Evolutionary conservation across 2,888 invertebrate species (phyloP).

Genomic region (Conchocele bisecta): DNA sequence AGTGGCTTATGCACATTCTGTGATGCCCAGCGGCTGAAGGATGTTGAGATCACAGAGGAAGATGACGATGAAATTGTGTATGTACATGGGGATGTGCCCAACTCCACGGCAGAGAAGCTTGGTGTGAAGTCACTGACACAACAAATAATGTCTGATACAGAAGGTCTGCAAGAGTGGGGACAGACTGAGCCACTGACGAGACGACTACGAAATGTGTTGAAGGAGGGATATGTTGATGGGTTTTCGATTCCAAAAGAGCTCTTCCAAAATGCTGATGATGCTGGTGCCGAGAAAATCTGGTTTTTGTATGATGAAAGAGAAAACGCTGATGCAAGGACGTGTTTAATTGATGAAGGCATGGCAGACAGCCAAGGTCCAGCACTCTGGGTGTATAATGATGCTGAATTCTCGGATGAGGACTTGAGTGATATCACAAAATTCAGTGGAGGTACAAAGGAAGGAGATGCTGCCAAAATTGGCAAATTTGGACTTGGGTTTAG

Average conservation of each 20-base stretch:
- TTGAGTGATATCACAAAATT: slow-evolving; percentile 78
- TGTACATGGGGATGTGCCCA: slow-evolving; percentile 66
- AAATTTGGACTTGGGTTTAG: slow-evolving; percentile 81
- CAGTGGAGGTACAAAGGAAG: slow-evolving; percentile 77
- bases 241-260: slow-evolving; percentile 78
- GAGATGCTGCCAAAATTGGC: slow-evolving; percentile 75
- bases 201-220: slow-evolving; percentile 65
- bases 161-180: slow-evolving; percentile 64
- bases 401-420: slow-evolving; percentile 75
- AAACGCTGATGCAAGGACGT: slow-evolving; percentile 62
- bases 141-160: slow-evolving; percentile 61
- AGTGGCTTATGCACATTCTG: slow-evolving; percentile 27
- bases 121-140: slow-evolving; percentile 70
- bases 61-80: slow-evolving; percentile 58
- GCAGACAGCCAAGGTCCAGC: slow-evolving; percentile 79
- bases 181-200: slow-evolving; percentile 74
- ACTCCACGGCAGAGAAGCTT: slow-evolving; percentile 65
- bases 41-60: slow-evolving; percentile 7
- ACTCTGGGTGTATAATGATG: slow-evolving; percentile 79
- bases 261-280: slow-evolving; percentile 79
- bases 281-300: slow-evolving; percentile 68
- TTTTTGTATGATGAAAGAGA: slow-evolving; percentile 77
- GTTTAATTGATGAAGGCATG: slow-evolving; percentile 74
- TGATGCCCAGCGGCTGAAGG: slow-evolving; percentile 35
- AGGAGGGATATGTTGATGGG: slow-evolving; percentile 75